phyloP scores from a whole-genome alignment of 2,113 vertebrate species.

The Boleophthalmus pectinirostris region DNA sequence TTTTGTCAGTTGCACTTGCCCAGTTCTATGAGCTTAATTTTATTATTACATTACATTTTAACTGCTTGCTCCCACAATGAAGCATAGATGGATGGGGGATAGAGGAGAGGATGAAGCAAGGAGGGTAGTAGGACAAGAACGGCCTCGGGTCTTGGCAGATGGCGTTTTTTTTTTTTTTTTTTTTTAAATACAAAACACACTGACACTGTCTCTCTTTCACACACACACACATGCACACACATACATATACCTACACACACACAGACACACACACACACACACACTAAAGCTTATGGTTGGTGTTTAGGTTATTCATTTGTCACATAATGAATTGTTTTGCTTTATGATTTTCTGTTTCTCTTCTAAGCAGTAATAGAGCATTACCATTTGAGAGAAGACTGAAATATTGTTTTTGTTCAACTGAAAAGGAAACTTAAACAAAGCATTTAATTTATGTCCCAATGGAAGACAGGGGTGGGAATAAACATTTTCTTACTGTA shows the following conservation, averaged over 20 bases:
- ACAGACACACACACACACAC: background rate
- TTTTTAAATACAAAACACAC: slow-evolving; percentile 69
- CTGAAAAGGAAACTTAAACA: too few relatives aligned
- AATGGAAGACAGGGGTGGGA: too few relatives aligned
- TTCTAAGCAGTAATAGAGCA: too few relatives aligned
- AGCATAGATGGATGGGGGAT: slow-evolving; percentile 25
- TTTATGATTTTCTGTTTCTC: background rate
- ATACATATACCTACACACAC: background rate
- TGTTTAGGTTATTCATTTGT: background rate
- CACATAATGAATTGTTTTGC: background rate
- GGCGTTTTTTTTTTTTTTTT: slow-evolving; percentile 73
- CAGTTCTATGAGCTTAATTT: background rate
- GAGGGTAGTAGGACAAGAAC: slow-evolving; percentile 79
- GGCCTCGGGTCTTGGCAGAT: slow-evolving; percentile 78
- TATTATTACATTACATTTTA: slow-evolving; percentile 27
- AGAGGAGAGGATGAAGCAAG: slow-evolving; percentile 53
- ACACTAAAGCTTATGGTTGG: background rate
- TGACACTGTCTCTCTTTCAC: slow-evolving; percentile 41
- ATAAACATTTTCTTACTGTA: too few relatives aligned
- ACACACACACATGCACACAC: background rate
- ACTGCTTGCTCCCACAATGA: slow-evolving; percentile 36
- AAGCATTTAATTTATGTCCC: too few relatives aligned
- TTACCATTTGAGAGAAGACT: too few relatives aligned
- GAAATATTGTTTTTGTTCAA: too few relatives aligned
- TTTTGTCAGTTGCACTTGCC: background rate